Percentiles rank a stretch among this genome's conserved stretches.
Conservation (phyloP, 2,113 vertebrate species). For the Gasterosteus aculeatus region DNA sequence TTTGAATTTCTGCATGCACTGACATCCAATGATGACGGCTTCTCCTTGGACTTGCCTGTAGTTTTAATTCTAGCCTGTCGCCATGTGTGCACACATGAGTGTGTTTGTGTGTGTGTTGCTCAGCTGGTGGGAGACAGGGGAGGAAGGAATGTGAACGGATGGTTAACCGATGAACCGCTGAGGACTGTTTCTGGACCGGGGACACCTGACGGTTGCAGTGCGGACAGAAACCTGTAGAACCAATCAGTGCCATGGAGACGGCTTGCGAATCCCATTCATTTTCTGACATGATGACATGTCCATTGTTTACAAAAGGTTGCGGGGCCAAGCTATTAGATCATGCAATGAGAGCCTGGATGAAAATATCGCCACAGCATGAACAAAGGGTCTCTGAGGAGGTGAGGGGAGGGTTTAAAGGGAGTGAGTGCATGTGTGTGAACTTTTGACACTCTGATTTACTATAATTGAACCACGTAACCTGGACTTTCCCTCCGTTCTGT, state of each 20-base stretch:
- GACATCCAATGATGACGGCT: constrained; percentile 69
- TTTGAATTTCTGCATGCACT: constrained; percentile 76
- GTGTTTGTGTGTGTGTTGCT: constrained; percentile 18
- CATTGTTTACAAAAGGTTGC: constrained; percentile 43
- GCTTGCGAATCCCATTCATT: constrained; percentile 37
- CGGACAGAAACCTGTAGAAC: constrained; percentile 28
- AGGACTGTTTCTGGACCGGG: constrained; percentile 53
- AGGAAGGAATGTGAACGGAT: constrained; percentile 81
- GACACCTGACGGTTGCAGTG: constrained; percentile 62
- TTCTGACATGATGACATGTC: constrained; percentile 38
- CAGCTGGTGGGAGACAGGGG: constrained; percentile 73
- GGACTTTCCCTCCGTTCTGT: constrained; percentile 39
- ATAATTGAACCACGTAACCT: constrained; percentile 40
- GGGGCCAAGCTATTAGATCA: constrained; percentile 26
- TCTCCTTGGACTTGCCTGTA: constrained; percentile 50
- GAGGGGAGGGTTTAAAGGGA: constrained; percentile 30
- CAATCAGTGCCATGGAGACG: constrained; percentile 25
- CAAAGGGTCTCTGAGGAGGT: constrained; percentile 55
- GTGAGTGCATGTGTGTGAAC: constrained; percentile 23
- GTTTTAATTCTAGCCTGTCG: constrained; percentile 66
- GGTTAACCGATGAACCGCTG: constrained; percentile 71
- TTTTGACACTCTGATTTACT: constrained; percentile 65
- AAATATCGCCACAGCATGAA: constrained; percentile 50
- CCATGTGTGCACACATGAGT: constrained; percentile 15
- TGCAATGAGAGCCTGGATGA: constrained; percentile 28